Evolutionary conservation across 2,113 vertebrate species (phyloP), one percentile per base, ranked within the genome.

Genomic region (Peromyscus maniculatus): DNA sequence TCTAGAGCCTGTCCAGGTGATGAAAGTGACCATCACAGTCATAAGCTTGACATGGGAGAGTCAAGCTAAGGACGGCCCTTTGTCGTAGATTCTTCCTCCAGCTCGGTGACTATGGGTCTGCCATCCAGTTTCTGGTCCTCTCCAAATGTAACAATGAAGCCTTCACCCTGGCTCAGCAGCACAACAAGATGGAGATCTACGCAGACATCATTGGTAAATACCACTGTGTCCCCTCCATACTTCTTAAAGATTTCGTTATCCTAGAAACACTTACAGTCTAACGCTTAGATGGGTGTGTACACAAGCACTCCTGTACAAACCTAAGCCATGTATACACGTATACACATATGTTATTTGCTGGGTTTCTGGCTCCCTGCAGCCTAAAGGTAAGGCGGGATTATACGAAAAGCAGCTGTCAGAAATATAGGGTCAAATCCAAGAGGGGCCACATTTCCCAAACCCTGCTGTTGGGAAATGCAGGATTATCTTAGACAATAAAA

Each of bases 181-280:
- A 99, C 93, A 99, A 99, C 92, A 99, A 99, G 97, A 99, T 99
- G 99, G 99, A 99, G 97, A 99, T 99, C 92, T 99, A 99, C 3
- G 99, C 99, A 24, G 99, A 99, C 97, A 99, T 99, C 97, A 99
- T 99, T 28, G 99, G 99, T 99, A 97, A 99, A 31, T 36, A 71
- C 57, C 86, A 19, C 17, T 28, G 19, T 52, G 74, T 93, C 43
- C 69, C 17, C 71, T 87, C 1, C 0, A 64, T 86, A 28, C 84
- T 93, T 80, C 21, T 33, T 33, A 66, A 55, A 39, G 28, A 28
- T 39, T 55, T 77, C 11, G 7, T 84, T 75, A n/a, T 62, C 52
- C 33, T 39, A 57, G 64, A 26, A 66, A 87, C 26, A 7, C 64
- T 89, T 67, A 13, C 0, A 10, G 22, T 33, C 89, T 62, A 26